A percentile compares a stretch with the other conserved stretches of the same genome.
phyloP scores from a whole-genome alignment of 2,888 invertebrate species.

The Camptogramma bilineatum region DNA sequence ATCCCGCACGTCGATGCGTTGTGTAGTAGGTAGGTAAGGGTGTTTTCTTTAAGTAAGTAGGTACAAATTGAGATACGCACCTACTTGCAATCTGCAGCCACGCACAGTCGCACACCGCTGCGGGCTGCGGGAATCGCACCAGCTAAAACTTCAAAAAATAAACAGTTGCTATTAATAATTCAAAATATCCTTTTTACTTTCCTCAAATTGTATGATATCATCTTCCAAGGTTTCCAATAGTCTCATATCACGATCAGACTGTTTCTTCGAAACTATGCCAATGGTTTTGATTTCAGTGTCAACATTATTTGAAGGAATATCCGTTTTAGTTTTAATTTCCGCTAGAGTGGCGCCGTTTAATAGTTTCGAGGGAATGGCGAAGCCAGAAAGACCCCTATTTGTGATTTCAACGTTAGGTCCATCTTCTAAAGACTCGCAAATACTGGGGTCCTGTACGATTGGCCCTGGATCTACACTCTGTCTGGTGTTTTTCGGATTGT shows the following conservation, averaged over 20 bases:
- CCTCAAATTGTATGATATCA: slow-evolving; percentile 50
- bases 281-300: slow-evolving; percentile 28
- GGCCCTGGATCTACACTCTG: slow-evolving; percentile 57
- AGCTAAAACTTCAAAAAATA: no score
- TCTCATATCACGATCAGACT: slow-evolving; percentile 10
- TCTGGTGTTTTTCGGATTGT: slow-evolving; percentile 60
- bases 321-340: slow-evolving; percentile 37
- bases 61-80: no score
- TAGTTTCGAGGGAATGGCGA: slow-evolving; percentile 68
- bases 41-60: no score
- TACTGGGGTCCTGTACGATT: slow-evolving; percentile 57
- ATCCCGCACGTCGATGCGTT: no score
- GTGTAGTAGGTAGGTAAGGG: no score
- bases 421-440: slow-evolving; percentile 64
- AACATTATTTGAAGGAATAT: slow-evolving; percentile 7
- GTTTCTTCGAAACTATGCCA: slow-evolving; percentile 36
- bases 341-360: slow-evolving; percentile 40
- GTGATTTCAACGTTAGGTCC: slow-evolving; percentile 70
- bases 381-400: slow-evolving; percentile 75
- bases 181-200: slow-evolving; percentile 6
- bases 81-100: no score
- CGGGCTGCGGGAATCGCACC: no score
- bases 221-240: no score
- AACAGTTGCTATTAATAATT: no score
- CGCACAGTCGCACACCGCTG: no score